These are phyloP conservation scores for Crotophaga sulcirostris DNA, from an alignment of 2,113 vertebrate genomes.

Conservation along the genomic window DNA sequence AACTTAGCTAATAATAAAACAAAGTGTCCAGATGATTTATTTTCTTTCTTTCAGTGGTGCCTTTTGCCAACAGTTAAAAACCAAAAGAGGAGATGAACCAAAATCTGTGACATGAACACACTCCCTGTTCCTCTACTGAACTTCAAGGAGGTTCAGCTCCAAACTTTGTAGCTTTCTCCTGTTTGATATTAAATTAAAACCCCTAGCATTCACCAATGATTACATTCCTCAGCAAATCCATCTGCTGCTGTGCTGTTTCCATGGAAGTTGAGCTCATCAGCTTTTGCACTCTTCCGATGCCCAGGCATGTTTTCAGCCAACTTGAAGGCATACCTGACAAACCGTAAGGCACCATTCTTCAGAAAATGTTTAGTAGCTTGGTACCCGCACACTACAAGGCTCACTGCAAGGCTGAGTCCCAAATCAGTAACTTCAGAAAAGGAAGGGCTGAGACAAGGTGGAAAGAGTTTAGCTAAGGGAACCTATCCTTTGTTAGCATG, in stretches of 20 bases:
- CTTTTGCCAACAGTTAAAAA: constrained; percentile 16
- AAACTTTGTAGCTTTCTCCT: neutral
- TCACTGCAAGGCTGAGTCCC: neutral
- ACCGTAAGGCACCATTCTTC: neutral
- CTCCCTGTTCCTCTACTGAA: neutral
- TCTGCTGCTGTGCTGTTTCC: neutral
- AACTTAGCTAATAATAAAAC: constrained; percentile 10
- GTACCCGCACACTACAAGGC: neutral
- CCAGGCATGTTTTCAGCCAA: neutral
- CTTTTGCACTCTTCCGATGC: neutral
- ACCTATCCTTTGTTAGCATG: neutral
- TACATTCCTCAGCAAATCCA: neutral
- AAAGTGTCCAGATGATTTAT: neutral
- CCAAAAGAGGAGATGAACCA: neutral
- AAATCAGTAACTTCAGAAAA: neutral
- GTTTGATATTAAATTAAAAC: neutral
- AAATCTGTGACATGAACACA: neutral
- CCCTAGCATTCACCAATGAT: neutral
- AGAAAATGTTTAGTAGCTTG: neutral
- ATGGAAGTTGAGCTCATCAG: neutral
- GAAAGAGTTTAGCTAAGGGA: neutral
- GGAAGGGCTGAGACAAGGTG: neutral
- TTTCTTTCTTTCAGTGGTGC: neutral
- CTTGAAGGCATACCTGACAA: neutral
- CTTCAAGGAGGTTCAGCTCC: neutral